These are phyloP conservation scores for Cyrtonyx montezumae DNA, from an alignment of 2,113 vertebrate genomes.

Conservation along the genomic window DNA sequence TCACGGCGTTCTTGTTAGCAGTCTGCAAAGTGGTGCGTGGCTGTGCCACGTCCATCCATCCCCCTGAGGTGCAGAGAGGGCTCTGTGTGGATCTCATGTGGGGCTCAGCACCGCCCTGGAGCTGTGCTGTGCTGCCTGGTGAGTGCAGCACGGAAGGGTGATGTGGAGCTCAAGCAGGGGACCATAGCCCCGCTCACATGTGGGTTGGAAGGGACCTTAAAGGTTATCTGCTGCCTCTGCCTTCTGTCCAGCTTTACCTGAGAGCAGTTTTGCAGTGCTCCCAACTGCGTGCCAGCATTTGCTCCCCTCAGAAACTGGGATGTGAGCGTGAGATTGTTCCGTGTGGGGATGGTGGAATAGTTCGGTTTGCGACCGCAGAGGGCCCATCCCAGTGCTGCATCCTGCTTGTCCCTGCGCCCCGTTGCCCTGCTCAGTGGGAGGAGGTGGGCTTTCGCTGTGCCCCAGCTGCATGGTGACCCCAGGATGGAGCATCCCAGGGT, in stretches of 20 bases:
- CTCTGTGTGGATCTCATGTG: background rate
- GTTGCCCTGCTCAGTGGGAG: fast-evolving
- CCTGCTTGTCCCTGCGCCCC: background rate
- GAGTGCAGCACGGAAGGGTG: fast-evolving
- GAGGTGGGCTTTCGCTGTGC: background rate
- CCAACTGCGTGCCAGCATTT: background rate
- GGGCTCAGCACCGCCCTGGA: constrained; percentile 32
- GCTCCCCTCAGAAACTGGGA: background rate
- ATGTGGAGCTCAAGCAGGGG: background rate
- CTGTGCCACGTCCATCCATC: constrained; percentile 19
- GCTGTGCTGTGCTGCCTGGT: background rate
- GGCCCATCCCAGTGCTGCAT: background rate
- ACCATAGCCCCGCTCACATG: background rate
- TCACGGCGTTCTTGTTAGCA: background rate
- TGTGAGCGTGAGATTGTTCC: background rate
- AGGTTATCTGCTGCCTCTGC: background rate
- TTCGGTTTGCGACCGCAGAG: background rate
- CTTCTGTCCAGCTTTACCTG: background rate
- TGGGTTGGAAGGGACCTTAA: background rate
- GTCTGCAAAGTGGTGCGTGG: background rate
- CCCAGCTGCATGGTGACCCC: background rate
- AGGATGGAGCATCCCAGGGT: background rate
- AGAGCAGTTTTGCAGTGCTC: background rate
- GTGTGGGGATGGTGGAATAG: background rate
- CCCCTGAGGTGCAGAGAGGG: background rate